Evolutionary conservation across 1,140 invertebrate species (phyloP).

Genomic region (Rhysida immarginata): DNA sequence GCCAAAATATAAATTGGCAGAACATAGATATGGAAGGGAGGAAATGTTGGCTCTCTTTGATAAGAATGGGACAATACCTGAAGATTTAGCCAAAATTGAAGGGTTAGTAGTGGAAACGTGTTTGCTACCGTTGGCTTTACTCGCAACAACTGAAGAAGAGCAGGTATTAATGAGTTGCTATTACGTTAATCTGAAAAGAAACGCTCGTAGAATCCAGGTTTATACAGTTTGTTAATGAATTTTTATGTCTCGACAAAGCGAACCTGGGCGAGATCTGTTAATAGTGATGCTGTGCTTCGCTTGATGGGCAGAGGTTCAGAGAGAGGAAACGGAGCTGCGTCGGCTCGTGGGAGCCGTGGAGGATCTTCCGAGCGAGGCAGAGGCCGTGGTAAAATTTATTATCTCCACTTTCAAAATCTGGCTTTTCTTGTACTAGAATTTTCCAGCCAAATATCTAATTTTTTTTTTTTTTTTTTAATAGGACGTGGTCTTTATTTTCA

Average conservation of each 20-base stretch:
- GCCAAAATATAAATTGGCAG: constrained; percentile 42
- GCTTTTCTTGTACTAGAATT: too few species aligned
- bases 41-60: constrained; percentile 74
- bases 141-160: constrained; percentile 64
- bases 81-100: constrained; percentile 43
- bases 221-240: too few species aligned
- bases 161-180: constrained; percentile 38
- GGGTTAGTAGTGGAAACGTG: constrained; percentile 54
- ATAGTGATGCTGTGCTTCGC: constrained; percentile 38
- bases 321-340: constrained; percentile 20
- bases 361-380: constrained; percentile 41
- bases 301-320: constrained; percentile 22
- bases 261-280: constrained; percentile 40
- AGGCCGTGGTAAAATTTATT: constrained; percentile 33
- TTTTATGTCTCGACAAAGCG: constrained; percentile 27
- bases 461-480: constrained; percentile 6
- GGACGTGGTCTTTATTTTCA: constrained; percentile 26
- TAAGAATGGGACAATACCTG: constrained; percentile 46
- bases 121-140: constrained; percentile 57
- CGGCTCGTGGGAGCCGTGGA: constrained; percentile 32
- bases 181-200: too few species aligned
- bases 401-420: too few species aligned
- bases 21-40: constrained; percentile 66
- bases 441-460: too few species aligned
- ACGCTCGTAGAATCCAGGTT: too few species aligned